Conservation (phyloP, 1,140 invertebrate genomes). For the Planococcus citri region DNA sequence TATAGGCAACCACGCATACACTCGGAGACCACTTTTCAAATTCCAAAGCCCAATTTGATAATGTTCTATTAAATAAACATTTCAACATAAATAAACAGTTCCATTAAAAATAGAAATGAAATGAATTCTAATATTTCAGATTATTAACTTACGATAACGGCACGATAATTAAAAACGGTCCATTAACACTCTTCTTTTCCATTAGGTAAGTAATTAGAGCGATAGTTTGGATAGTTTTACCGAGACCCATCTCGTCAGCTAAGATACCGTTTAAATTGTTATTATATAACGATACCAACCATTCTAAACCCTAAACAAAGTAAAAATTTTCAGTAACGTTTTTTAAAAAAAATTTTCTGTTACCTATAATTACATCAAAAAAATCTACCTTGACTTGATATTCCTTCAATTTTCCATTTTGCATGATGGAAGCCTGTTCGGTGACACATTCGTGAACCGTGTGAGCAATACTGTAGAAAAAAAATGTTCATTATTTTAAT, state of each 20-base stretch:
- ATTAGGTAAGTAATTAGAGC: constrained; percentile 94
- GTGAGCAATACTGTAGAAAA: constrained; percentile 66
- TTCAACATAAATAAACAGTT: not conserved
- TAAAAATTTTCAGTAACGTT: not conserved
- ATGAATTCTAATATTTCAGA: too few species aligned
- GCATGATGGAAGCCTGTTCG: constrained; percentile 84
- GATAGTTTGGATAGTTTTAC: constrained; percentile 94
- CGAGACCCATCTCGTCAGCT: constrained; percentile 95
- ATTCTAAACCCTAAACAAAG: constrained; percentile 63
- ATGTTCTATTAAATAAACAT: constrained; percentile 55
- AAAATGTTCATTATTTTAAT: not conserved
- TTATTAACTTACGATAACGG: constrained; percentile 54
- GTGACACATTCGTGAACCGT: constrained; percentile 81
- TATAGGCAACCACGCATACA: constrained; percentile 86
- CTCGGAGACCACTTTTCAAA: constrained; percentile 98
- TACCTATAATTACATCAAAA: not conserved
- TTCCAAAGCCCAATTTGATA: constrained; percentile 97
- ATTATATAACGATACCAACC: constrained; percentile 96
- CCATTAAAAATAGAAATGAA: not conserved
- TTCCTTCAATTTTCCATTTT: constrained; percentile 88
- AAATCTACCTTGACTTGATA: constrained; percentile 73
- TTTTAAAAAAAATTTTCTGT: not conserved
- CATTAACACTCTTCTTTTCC: constrained; percentile 95
- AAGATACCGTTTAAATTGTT: constrained; percentile 96
- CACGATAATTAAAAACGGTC: constrained; percentile 94